Conservation (phyloP, 2,113 vertebrate genomes). For the Hylia prasina region DNA sequence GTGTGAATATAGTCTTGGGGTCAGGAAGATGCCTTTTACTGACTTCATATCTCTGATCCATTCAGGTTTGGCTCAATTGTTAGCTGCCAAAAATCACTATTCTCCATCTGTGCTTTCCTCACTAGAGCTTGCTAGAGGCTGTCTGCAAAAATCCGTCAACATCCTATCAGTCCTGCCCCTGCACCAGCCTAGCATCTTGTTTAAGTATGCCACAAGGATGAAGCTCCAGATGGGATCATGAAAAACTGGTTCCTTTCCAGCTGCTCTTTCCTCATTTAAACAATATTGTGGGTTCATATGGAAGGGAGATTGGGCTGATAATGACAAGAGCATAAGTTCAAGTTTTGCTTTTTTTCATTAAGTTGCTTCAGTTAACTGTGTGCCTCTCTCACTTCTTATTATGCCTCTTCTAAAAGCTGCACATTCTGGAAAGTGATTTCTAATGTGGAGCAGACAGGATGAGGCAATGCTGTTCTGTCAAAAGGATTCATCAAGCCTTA, state of each 20-base stretch:
- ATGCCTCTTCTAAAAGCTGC: background rate
- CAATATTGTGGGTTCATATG: background rate
- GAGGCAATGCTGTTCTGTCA: background rate
- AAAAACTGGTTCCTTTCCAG: slow-evolving; percentile 37
- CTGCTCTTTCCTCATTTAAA: slow-evolving; percentile 41
- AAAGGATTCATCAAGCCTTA: background rate
- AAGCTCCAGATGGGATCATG: slow-evolving; percentile 54
- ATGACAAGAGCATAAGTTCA: background rate
- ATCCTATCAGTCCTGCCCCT: slow-evolving; percentile 31
- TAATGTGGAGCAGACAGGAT: background rate
- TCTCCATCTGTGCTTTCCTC: slow-evolving; percentile 41
- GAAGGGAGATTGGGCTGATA: slow-evolving; percentile 27
- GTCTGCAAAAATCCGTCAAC: slow-evolving; percentile 24
- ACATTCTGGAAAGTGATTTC: slow-evolving; percentile 1
- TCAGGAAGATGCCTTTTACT: slow-evolving; percentile 1
- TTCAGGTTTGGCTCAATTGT: background rate
- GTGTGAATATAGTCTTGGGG: background rate
- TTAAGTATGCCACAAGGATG: slow-evolving; percentile 28
- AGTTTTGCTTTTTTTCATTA: background rate
- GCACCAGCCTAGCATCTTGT: background rate
- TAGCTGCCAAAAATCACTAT: slow-evolving; percentile 32
- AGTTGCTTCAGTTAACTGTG: slow-evolving; percentile 3
- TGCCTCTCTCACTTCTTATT: slow-evolving; percentile 20
- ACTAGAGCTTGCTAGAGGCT: slow-evolving; percentile 17
- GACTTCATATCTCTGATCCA: background rate